Percentiles rank a stretch among this genome's conserved stretches.
phyloP scores from a whole-genome alignment of 1,140 invertebrate species.

The Eumeta japonica region DNA sequence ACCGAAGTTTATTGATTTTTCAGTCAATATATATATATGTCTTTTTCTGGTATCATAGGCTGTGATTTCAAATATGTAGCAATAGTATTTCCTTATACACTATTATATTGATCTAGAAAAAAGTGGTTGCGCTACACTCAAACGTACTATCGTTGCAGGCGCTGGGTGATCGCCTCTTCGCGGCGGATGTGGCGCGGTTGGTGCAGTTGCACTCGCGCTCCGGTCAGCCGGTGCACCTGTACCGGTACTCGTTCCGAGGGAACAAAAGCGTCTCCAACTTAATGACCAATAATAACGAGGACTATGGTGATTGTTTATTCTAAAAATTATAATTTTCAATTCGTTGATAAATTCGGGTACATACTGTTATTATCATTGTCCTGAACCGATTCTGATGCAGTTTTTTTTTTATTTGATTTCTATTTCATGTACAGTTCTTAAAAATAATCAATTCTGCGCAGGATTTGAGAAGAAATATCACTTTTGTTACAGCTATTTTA shows the following conservation, averaged over 20 bases:
- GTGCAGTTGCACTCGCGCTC: slow-evolving; percentile 59
- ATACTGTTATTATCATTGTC: slow-evolving; percentile 2
- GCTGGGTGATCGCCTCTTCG: slow-evolving; percentile 62
- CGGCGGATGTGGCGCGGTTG: slow-evolving; percentile 56
- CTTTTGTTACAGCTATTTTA: no score
- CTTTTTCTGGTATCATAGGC: no score
- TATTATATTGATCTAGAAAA: no score
- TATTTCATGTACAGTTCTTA: background rate
- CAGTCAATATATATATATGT: background rate
- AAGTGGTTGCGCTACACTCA: no score
- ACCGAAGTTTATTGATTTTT: background rate
- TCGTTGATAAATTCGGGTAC: background rate
- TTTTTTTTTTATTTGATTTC: slow-evolving; percentile 5
- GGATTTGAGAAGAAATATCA: no score
- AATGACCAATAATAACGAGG: slow-evolving; percentile 40
- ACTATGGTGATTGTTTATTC: slow-evolving; percentile 57
- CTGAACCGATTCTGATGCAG: slow-evolving; percentile 4
- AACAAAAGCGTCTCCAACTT: slow-evolving; percentile 54
- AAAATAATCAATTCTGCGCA: no score
- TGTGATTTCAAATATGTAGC: no score
- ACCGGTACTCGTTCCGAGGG: slow-evolving; percentile 59
- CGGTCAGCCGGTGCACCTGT: slow-evolving; percentile 61
- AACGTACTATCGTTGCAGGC: no score
- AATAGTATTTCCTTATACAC: no score
- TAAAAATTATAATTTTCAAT: no score